These are phyloP conservation scores for Pachydiplax longipennis DNA, from an alignment of 2,888 invertebrate species.

Conservation along the genomic window DNA sequence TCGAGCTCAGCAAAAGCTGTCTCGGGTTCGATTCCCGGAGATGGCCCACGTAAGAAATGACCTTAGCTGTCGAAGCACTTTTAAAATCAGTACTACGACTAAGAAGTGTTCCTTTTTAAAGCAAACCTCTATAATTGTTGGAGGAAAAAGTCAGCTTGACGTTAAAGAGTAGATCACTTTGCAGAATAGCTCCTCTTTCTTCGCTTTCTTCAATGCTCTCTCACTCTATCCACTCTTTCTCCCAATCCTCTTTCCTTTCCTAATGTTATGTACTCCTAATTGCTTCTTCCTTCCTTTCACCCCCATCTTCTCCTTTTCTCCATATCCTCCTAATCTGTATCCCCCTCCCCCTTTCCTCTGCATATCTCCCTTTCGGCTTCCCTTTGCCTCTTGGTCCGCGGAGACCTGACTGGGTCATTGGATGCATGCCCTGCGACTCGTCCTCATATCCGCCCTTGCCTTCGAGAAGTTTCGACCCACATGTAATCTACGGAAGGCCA, in stretches of 20 bases:
- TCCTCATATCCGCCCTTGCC: neutral
- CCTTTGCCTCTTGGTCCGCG: neutral
- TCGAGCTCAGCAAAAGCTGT: too few species aligned
- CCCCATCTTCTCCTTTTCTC: neutral
- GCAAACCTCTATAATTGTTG: too few species aligned
- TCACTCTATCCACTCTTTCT: neutral
- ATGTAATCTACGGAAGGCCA: neutral
- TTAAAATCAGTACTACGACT: too few species aligned
- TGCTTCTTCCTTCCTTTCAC: neutral
- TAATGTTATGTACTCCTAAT: neutral
- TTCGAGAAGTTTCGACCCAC: neutral
- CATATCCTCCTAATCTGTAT: neutral
- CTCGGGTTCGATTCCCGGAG: too few species aligned
- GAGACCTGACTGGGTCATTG: neutral
- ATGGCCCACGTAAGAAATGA: too few species aligned
- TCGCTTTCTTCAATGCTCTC: neutral
- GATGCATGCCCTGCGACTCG: neutral
- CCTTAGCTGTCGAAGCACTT: too few species aligned
- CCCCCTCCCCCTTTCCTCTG: neutral
- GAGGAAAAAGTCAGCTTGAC: too few species aligned
- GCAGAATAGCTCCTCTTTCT: neutral
- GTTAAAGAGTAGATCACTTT: too few species aligned
- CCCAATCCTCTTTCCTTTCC: neutral
- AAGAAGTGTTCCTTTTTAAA: too few species aligned
- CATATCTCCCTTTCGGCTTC: neutral